Conservation (phyloP, 2,113 vertebrate genomes). For the Crotalus horridus region DNA sequence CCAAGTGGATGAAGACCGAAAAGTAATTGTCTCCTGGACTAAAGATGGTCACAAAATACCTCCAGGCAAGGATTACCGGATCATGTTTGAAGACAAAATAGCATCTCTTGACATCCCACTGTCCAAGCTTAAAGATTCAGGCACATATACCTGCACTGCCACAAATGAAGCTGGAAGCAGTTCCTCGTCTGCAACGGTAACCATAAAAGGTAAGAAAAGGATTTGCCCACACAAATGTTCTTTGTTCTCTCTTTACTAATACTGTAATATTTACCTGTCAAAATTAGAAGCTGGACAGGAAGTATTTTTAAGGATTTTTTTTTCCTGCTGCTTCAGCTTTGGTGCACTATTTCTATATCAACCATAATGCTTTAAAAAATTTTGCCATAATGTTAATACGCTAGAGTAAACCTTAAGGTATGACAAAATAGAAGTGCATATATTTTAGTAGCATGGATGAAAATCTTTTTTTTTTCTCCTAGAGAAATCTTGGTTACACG, state of each 20-base stretch:
- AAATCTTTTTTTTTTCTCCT: neutral
- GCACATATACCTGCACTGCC: constrained; percentile 88
- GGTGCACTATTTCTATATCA: neutral
- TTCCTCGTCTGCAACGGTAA: constrained; percentile 78
- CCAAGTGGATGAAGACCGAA: constrained; percentile 93
- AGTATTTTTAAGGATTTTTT: neutral
- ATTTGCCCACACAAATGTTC: neutral
- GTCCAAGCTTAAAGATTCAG: constrained; percentile 93
- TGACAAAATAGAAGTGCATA: neutral
- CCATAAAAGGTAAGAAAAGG: constrained; percentile 86
- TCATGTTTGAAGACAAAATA: constrained; percentile 95
- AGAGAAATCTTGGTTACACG: neutral
- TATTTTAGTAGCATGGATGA: neutral
- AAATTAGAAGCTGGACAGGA: neutral
- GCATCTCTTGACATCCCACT: constrained; percentile 91
- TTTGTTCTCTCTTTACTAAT: neutral
- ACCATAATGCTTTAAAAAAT: neutral
- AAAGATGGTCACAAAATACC: constrained; percentile 91
- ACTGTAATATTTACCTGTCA: constrained; percentile 6
- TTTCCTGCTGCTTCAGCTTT: neutral
- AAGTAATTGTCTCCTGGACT: constrained; percentile 86
- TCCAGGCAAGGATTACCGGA: constrained; percentile 88
- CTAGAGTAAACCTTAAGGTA: constrained; percentile 10
- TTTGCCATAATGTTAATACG: neutral
- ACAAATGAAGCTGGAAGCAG: constrained; percentile 93